Evolutionary conservation across 2,797 vertebrate genomes (phyloP).

Genomic region (Syngnathus acus): DNA sequence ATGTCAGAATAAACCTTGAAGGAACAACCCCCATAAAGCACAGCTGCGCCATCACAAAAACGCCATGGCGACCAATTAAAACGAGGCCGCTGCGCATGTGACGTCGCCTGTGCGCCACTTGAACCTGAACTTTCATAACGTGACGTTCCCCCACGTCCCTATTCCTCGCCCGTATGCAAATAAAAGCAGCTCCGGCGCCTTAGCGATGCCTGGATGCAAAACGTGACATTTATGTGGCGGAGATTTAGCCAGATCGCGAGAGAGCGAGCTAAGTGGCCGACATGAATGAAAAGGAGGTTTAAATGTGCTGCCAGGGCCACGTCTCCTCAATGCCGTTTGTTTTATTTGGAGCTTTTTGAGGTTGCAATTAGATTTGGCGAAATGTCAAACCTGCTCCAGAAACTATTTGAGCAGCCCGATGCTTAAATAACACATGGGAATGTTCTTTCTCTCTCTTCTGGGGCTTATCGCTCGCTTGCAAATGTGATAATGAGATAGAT

Average conservation of each 20-base stretch:
- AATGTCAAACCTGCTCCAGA: background rate
- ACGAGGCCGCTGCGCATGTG: background rate
- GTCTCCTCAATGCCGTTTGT: background rate
- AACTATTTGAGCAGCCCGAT: background rate
- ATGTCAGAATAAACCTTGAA: background rate
- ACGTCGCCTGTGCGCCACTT: background rate
- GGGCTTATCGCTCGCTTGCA: background rate
- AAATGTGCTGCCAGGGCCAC: background rate
- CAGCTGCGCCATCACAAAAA: background rate
- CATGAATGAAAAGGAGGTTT: slow-evolving; percentile 1
- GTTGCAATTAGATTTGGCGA: slow-evolving; percentile 1
- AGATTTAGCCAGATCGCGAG: background rate
- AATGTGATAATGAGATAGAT: slow-evolving; percentile 2
- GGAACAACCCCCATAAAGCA: background rate
- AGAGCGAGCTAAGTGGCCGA: background rate
- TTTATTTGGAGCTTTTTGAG: background rate
- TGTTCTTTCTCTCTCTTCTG: background rate
- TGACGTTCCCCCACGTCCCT: background rate
- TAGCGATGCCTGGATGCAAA: background rate
- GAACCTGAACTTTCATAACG: background rate
- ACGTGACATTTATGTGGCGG: slow-evolving; percentile 2
- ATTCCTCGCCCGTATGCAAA: background rate
- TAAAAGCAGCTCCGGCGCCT: background rate
- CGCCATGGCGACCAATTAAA: background rate
- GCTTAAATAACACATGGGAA: background rate